Evolutionary conservation across 2,888 invertebrate species (phyloP).

Genomic region (Limnephilus rhombicus): DNA sequence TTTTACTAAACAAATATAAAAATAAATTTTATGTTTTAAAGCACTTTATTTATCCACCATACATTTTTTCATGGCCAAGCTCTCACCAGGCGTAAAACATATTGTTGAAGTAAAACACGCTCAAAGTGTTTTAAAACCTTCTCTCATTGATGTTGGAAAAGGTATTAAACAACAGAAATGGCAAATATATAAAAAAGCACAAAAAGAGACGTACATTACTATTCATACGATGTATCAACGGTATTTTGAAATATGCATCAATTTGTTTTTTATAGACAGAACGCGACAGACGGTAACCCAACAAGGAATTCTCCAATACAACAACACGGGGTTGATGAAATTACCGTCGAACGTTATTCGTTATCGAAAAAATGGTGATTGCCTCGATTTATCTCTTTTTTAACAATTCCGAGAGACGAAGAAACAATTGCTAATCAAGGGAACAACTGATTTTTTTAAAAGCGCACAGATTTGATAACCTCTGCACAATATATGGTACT

Average conservation of each 20-base stretch:
- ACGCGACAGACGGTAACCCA: neutral
- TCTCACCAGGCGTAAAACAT: no score
- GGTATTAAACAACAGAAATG: neutral
- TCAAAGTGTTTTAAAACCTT: neutral
- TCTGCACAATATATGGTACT: neutral
- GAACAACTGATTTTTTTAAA: no score
- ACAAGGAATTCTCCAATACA: neutral
- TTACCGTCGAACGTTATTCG: neutral
- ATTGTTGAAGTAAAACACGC: neutral
- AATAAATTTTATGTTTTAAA: no score
- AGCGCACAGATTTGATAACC: neutral
- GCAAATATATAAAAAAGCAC: neutral
- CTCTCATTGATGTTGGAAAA: neutral
- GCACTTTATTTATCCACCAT: no score
- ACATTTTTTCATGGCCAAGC: no score
- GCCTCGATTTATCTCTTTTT: neutral
- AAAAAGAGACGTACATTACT: neutral
- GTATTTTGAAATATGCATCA: constrained; percentile 16
- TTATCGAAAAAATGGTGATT: neutral
- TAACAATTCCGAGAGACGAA: neutral
- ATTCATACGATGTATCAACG: neutral
- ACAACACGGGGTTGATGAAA: neutral
- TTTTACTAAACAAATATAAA: no score
- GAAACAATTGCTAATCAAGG: no score
- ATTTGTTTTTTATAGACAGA: neutral